Conservation (phyloP, 1,140 invertebrate species). For the Varroa destructor region DNA sequence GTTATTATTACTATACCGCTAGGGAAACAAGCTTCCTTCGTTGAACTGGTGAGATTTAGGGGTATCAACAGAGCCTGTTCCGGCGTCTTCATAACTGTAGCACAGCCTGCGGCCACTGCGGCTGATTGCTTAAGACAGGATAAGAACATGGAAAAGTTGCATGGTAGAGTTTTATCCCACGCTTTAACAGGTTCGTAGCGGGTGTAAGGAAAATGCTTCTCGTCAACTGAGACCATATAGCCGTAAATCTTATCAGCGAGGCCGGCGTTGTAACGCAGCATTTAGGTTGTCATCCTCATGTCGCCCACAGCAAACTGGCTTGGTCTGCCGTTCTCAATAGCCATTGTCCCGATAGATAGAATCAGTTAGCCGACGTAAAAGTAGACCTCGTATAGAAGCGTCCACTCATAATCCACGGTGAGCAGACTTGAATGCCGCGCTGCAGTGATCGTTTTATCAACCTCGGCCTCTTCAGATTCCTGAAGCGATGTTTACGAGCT, state of each 20-base stretch:
- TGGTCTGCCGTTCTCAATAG: conserved; percentile 48
- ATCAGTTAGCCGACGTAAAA: too few relatives aligned
- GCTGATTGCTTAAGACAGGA: conserved; percentile 39
- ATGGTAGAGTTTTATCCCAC: conserved; percentile 43
- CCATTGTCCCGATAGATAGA: too few relatives aligned
- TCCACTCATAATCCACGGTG: too few relatives aligned
- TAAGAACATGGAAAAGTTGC: conserved; percentile 41
- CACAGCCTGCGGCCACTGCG: conserved; percentile 42
- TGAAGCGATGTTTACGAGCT: conserved; percentile 27
- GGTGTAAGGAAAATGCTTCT: conserved; percentile 28
- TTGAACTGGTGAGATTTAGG: conserved; percentile 17
- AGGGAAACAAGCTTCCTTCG: conserved; percentile 45
- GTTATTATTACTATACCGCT: too few relatives aligned
- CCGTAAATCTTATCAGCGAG: conserved; percentile 78
- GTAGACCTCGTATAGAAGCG: too few relatives aligned
- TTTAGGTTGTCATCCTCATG: conserved; percentile 51
- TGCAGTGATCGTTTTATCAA: conserved; percentile 70
- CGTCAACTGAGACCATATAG: conserved; percentile 75
- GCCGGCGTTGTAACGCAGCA: conserved; percentile 53
- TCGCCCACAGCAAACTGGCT: conserved; percentile 47
- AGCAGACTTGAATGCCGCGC: conserved; percentile 37
- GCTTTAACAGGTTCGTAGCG: conserved; percentile 45
- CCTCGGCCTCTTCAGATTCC: conserved; percentile 49
- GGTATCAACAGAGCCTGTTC: conserved; percentile 31
- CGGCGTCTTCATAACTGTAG: conserved; percentile 41